Percentiles rank a stretch among this genome's conserved stretches.
These are phyloP conservation scores for Volucella inanis DNA, from an alignment of 2,888 invertebrate species.

Conservation along the genomic window DNA sequence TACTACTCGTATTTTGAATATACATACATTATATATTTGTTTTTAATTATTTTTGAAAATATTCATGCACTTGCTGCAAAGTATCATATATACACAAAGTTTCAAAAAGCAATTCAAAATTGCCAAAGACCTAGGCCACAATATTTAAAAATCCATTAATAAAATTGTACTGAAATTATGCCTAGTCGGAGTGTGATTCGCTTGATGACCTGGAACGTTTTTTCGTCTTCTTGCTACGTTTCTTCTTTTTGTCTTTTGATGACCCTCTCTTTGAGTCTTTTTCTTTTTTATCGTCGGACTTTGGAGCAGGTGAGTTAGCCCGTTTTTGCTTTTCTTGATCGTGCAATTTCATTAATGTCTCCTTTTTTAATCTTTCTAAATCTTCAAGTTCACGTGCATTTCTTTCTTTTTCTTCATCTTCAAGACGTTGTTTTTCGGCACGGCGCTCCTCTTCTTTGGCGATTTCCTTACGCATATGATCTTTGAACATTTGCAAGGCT, in stretches of 20 bases:
- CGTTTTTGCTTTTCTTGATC: slow-evolving; percentile 79
- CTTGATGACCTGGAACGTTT: slow-evolving; percentile 81
- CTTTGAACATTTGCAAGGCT: slow-evolving; percentile 84
- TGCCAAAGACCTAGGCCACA: too few species aligned
- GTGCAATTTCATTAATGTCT: slow-evolving; percentile 81
- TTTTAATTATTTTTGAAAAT: slow-evolving; percentile 37
- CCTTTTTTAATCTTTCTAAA: slow-evolving; percentile 81
- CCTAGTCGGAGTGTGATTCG: slow-evolving; percentile 78
- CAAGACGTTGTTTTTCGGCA: slow-evolving; percentile 83
- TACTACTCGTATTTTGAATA: slow-evolving; percentile 3
- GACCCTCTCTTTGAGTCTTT: slow-evolving; percentile 69
- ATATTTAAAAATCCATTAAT: too few species aligned
- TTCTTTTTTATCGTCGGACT: slow-evolving; percentile 58
- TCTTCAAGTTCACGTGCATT: slow-evolving; percentile 81
- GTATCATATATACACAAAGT: slow-evolving; percentile 44
- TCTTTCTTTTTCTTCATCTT: slow-evolving; percentile 81
- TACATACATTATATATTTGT: slow-evolving; percentile 22
- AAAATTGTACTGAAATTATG: not conserved
- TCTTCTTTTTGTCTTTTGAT: slow-evolving; percentile 78
- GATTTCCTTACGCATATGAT: slow-evolving; percentile 86
- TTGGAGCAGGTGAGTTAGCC: slow-evolving; percentile 74
- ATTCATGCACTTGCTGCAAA: slow-evolving; percentile 51
- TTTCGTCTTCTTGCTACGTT: slow-evolving; percentile 81
- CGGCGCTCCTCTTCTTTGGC: slow-evolving; percentile 85
- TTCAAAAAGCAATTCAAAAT: not conserved